phyloP scores from a whole-genome alignment of 1,140 invertebrate genomes.

The Eupristina koningsbergeri region DNA sequence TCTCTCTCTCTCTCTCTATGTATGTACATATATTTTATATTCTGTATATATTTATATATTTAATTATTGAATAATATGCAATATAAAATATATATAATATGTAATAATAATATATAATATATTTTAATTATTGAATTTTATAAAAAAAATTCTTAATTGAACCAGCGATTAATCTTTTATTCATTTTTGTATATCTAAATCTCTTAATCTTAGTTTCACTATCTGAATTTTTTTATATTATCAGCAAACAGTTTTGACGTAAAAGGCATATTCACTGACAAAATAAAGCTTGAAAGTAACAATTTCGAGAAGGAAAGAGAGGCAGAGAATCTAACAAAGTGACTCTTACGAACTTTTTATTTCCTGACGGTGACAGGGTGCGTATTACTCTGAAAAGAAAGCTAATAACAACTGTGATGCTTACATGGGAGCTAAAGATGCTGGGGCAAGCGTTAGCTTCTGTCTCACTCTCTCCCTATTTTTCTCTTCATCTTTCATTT shows the following conservation, averaged over 20 bases:
- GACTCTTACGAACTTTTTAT: constrained; percentile 61
- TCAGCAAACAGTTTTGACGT: constrained; percentile 25
- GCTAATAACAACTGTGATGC: constrained; percentile 68
- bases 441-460: constrained; percentile 35
- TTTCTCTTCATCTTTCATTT: constrained; percentile 8
- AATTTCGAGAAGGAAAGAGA: constrained; percentile 22
- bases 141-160: no score
- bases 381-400: constrained; percentile 67
- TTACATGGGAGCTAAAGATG: constrained; percentile 37
- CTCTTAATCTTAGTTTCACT: neutral
- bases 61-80: no score
- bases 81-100: no score
- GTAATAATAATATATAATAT: no score
- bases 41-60: no score
- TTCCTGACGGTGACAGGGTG: constrained; percentile 70
- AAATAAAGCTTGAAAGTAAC: neutral
- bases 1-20: neutral
- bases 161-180: constrained; percentile 20
- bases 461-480: neutral
- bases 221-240: constrained; percentile 15
- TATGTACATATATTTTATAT: neutral
- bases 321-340: constrained; percentile 57
- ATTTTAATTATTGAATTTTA: no score
- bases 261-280: neutral
- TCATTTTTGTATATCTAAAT: constrained; percentile 6